Evolutionary conservation across 2,113 vertebrate genomes (phyloP), one percentile per base, ranked within the genome.

Genomic region (Mastomys natalensis): DNA sequence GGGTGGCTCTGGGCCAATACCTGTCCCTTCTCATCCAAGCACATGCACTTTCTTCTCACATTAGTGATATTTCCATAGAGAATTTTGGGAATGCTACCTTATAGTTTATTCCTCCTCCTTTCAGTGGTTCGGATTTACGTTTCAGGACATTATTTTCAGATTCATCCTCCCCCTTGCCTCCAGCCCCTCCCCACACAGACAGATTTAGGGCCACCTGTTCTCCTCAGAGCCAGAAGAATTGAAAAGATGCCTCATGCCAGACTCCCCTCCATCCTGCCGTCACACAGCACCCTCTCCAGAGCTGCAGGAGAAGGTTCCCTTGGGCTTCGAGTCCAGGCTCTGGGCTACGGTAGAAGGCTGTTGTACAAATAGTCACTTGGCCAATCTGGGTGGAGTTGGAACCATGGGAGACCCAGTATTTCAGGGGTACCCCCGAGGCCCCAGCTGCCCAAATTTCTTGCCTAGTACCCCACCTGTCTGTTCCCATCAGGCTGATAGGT

Each of bases 191-290:
- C 58, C 34, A 68, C 92, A 89, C 4, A 96, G 88, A 90, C 95
- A 97, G 97, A 97, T 93, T 97, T 93, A 60, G 89, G 93, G 40
- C 97, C 97, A 97, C 96, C 96, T 97, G 97, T 95, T 96, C 93
- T 55, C 68, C 87, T 87, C 77, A 19, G 68, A 97, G 87, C 95
- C 90, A 93, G 96, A 84, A 95, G 87, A 77, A 89, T 66, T n/a
- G 89, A 53, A 89, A 76, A 81, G 92, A 72, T 37, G 62, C 80
- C 89, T 90, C 1, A 53, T 93, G 84, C 95, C 97, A 97, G 96
- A 87, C 72, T 70, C 58, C 45, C 86, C 91, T 95, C 51, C 88
- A 60, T 73, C 90, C 58, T 84, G 80, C 64, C 55, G 0, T 24
- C 24, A 24, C 58, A 76, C 68, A 87, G 85, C 68, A 84, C 76